These are phyloP conservation scores for Centroberyx gerrardi DNA, from an alignment of 2,797 vertebrate species.

Conservation along the genomic window DNA sequence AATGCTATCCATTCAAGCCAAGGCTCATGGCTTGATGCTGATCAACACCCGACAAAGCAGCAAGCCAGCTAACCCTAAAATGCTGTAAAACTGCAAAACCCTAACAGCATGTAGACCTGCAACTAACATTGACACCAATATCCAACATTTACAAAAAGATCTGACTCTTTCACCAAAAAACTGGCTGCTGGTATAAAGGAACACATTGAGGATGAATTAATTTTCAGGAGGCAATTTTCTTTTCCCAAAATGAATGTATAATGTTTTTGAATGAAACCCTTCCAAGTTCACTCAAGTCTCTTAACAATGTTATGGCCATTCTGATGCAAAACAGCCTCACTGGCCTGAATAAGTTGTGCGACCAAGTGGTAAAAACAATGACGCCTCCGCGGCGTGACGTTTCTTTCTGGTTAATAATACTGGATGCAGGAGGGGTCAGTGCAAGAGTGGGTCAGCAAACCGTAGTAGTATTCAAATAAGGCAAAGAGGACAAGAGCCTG, in stretches of 20 bases:
- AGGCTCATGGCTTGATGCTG: constrained; percentile 22
- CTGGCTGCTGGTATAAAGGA: neutral
- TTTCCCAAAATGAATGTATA: no score
- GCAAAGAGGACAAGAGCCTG: constrained; percentile 25
- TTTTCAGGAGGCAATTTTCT: neutral
- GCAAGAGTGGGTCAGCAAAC: constrained; percentile 10
- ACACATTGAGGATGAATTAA: neutral
- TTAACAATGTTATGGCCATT: constrained; percentile 35
- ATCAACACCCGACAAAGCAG: constrained; percentile 37
- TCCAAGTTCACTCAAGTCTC: constrained; percentile 12
- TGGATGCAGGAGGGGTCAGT: constrained; percentile 25
- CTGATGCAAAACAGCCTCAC: constrained; percentile 59
- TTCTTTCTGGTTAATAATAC: constrained; percentile 61
- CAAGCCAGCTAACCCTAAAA: constrained; percentile 20
- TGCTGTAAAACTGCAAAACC: neutral
- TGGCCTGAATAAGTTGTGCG: constrained; percentile 66
- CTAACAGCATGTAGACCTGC: no score
- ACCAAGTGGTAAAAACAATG: constrained; percentile 71
- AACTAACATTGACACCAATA: neutral
- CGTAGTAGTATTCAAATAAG: constrained; percentile 43
- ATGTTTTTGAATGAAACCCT: neutral
- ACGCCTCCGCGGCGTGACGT: constrained; percentile 46
- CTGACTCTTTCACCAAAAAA: neutral
- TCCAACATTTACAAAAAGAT: neutral
- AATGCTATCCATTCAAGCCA: constrained; percentile 24